phyloP scores from a whole-genome alignment of 2,888 invertebrate species.

The Lacanobia oleracea region DNA sequence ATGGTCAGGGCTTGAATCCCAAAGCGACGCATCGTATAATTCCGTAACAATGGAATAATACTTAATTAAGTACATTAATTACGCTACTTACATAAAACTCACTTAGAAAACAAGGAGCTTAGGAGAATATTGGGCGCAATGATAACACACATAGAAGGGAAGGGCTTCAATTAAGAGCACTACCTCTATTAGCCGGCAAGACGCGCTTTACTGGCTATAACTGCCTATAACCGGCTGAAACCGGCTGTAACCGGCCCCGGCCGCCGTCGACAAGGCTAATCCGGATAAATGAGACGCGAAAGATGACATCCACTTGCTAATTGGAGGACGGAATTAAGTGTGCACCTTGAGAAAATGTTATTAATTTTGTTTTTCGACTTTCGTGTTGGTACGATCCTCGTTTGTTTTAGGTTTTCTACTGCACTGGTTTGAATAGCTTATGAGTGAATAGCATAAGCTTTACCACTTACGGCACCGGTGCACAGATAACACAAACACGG shows the following conservation, averaged over 20 bases:
- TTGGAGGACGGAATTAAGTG: constrained; percentile 77
- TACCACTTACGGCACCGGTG: too few relatives aligned
- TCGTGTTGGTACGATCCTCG: background rate
- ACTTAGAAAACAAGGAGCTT: constrained; percentile 47
- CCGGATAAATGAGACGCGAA: constrained; percentile 82
- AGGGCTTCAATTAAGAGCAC: constrained; percentile 81
- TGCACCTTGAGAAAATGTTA: constrained; percentile 54
- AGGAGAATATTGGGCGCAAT: constrained; percentile 51
- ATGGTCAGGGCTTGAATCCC: background rate
- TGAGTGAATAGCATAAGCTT: too few relatives aligned
- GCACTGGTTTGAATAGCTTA: too few relatives aligned
- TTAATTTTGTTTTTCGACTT: constrained; percentile 55
- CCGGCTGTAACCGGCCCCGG: constrained; percentile 75
- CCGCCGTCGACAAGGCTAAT: constrained; percentile 75
- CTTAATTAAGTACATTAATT: constrained; percentile 11
- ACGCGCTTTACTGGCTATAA: constrained; percentile 76
- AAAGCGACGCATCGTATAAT: background rate
- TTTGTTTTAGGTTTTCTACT: constrained; percentile 3
- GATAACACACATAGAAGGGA: constrained; percentile 72
- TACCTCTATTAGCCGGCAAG: constrained; percentile 79
- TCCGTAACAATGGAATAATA: background rate
- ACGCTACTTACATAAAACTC: constrained; percentile 21
- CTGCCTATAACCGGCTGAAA: constrained; percentile 74
- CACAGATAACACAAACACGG: too few relatives aligned
- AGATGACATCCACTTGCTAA: constrained; percentile 82